Conservation (phyloP, 2,888 invertebrate species). For the Acleris literana region DNA sequence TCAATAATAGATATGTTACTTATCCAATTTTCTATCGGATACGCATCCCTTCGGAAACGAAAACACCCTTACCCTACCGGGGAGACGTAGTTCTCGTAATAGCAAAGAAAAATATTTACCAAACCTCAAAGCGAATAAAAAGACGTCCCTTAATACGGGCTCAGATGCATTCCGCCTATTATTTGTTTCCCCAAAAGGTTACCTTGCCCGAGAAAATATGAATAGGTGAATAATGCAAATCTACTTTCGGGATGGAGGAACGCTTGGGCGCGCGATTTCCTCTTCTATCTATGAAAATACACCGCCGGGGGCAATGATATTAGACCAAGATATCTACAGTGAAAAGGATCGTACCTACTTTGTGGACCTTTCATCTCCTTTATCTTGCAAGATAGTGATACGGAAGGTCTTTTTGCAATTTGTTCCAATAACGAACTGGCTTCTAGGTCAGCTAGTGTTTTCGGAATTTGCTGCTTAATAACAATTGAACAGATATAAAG, state of each 20-base stretch:
- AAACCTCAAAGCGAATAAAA: constrained; percentile 76
- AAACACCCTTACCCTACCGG: constrained; percentile 43
- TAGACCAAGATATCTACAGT: constrained; percentile 66
- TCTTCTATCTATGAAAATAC: constrained; percentile 59
- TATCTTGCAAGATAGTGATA: constrained; percentile 30
- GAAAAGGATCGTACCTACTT: constrained; percentile 45
- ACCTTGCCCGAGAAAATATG: constrained; percentile 51
- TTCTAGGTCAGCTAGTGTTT: constrained; percentile 12
- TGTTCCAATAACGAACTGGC: constrained; percentile 22
- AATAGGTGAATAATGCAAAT: constrained; percentile 69
- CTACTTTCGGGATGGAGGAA: constrained; percentile 53
- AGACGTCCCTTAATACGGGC: constrained; percentile 79
- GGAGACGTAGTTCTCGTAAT: constrained; percentile 58
- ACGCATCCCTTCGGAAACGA: constrained; percentile 55
- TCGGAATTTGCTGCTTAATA: neutral
- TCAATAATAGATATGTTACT: constrained; percentile 66
- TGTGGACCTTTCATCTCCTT: constrained; percentile 38
- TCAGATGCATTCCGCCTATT: constrained; percentile 78
- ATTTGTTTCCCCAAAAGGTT: constrained; percentile 74
- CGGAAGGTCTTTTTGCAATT: constrained; percentile 26
- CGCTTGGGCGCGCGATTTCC: constrained; percentile 61
- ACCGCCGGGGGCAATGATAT: constrained; percentile 73
- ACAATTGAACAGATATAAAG: neutral
- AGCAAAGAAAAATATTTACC: constrained; percentile 80
- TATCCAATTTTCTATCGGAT: constrained; percentile 60